Evolutionary conservation across 1,140 invertebrate species (phyloP).

Genomic region (Ephestia elutella): DNA sequence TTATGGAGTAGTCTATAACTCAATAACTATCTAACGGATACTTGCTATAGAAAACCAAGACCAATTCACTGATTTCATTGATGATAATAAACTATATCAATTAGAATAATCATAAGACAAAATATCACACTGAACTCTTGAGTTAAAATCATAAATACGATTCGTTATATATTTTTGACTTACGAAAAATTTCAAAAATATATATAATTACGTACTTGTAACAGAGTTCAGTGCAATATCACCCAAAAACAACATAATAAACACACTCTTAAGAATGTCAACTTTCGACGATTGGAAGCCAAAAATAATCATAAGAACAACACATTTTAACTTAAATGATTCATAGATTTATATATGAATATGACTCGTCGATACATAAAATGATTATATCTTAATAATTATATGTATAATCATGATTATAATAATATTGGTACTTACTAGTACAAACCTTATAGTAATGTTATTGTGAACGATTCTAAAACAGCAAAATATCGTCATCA

Average conservation of each 20-base stretch:
- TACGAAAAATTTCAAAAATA: no score
- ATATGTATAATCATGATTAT: slow-evolving; percentile 6
- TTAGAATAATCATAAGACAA: not conserved
- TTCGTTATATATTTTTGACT: no score
- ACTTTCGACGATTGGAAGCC: slow-evolving; percentile 23
- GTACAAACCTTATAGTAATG: slow-evolving; percentile 6
- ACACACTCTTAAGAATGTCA: slow-evolving; percentile 29
- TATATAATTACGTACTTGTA: not conserved
- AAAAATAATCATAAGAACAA: slow-evolving; percentile 12
- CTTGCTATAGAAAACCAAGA: no score
- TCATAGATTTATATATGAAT: not conserved
- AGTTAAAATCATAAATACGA: not conserved
- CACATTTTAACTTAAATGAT: slow-evolving; percentile 4
- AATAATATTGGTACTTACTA: slow-evolving; percentile 5
- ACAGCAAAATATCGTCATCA: not conserved
- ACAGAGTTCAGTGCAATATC: not conserved
- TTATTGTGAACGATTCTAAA: not conserved
- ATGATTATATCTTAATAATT: slow-evolving; percentile 3
- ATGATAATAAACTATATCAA: not conserved
- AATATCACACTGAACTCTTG: not conserved
- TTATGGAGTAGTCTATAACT: no score
- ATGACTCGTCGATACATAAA: slow-evolving; percentile 3
- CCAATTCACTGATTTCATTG: not conserved
- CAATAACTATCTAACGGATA: no score
- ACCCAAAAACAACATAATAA: slow-evolving; percentile 1